Evolutionary conservation across 1,140 invertebrate genomes (phyloP).

Genomic region (Tetramorium simillimum): DNA sequence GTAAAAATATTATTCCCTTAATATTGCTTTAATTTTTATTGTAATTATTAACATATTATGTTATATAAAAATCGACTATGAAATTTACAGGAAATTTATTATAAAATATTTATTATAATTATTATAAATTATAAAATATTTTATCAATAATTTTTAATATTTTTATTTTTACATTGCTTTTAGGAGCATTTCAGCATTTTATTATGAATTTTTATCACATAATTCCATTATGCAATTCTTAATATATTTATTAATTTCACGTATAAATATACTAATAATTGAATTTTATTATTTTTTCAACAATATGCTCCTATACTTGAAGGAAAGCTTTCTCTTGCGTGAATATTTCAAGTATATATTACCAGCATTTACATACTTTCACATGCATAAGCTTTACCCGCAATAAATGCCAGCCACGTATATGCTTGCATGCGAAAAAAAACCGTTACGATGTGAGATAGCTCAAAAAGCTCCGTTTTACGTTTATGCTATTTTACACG

Average conservation of each 20-base stretch:
- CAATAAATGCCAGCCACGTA: conserved; percentile 12
- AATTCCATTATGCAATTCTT: not conserved
- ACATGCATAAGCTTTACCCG: not conserved
- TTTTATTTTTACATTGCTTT: not conserved
- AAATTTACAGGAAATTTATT: not conserved
- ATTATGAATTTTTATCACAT: no score
- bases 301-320: not conserved
- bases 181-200: not conserved
- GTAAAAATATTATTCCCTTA: not conserved
- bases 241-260: not conserved
- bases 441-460: not conserved
- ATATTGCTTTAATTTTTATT: not conserved
- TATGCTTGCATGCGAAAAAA: conserved; percentile 12
- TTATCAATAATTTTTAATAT: not conserved
- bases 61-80: not conserved
- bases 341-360: not conserved
- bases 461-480: conserved; percentile 10
- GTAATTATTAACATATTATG: not conserved
- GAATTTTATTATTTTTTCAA: not conserved
- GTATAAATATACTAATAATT: not conserved
- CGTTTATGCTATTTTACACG: conserved; percentile 23
- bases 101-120: not conserved
- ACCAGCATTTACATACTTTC: not conserved
- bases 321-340: not conserved
- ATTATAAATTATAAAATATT: not conserved